phyloP scores from a whole-genome alignment of 2,888 invertebrate species.

The Eledona agricola region DNA sequence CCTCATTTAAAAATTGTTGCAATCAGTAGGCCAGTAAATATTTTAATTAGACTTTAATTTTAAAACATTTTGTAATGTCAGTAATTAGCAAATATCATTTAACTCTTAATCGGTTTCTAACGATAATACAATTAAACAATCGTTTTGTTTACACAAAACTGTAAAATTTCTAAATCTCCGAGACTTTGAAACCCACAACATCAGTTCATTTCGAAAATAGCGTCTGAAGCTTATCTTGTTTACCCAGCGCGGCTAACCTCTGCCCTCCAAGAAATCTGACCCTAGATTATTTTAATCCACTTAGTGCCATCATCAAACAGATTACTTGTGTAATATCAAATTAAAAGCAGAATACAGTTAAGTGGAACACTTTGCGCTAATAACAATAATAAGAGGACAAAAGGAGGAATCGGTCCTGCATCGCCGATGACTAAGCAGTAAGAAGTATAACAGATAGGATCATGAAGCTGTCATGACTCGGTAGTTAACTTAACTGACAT shows the following conservation, averaged over 20 bases:
- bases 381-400: slow-evolving; percentile 13
- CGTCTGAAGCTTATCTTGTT: slow-evolving; percentile 19
- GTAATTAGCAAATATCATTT: too few species aligned
- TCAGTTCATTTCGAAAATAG: slow-evolving; percentile 15
- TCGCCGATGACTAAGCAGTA: slow-evolving; percentile 20
- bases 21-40: too few species aligned
- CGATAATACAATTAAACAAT: too few species aligned
- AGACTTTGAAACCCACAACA: slow-evolving; percentile 23
- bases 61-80: too few species aligned
- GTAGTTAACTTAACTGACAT: slow-evolving; percentile 22
- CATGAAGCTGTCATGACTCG: slow-evolving; percentile 23
- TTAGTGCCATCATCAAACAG: slow-evolving; percentile 21
- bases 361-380: not conserved
- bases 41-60: too few species aligned
- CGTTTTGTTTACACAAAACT: too few species aligned
- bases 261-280: slow-evolving; percentile 14
- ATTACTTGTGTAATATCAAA: slow-evolving; percentile 7
- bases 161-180: slow-evolving; percentile 6
- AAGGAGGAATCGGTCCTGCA: slow-evolving; percentile 8
- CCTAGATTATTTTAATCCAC: slow-evolving; percentile 20
- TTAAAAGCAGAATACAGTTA: not conserved
- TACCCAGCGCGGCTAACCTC: slow-evolving; percentile 16
- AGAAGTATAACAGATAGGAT: slow-evolving; percentile 25
- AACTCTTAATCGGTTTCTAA: too few species aligned
- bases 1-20: too few species aligned